These are phyloP conservation scores for Alligator sinensis DNA, from an alignment of 2,113 vertebrate species.

Conservation along the genomic window DNA sequence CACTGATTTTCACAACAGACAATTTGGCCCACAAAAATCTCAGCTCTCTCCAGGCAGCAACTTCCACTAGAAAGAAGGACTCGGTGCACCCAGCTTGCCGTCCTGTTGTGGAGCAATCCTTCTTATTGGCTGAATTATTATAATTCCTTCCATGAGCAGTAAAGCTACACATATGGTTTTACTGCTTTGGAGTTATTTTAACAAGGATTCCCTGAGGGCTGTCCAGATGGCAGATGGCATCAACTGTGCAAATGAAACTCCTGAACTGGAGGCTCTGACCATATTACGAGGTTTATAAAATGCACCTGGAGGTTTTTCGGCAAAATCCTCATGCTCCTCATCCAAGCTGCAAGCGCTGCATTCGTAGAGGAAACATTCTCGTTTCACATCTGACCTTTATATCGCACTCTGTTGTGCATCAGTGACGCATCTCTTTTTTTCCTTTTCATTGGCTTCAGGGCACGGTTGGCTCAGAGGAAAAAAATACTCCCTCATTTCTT, in stretches of 20 bases:
- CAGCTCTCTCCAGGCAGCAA: background rate
- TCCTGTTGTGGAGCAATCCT: background rate
- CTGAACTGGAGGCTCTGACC: slow-evolving; percentile 24
- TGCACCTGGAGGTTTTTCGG: slow-evolving; percentile 37
- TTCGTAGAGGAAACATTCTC: slow-evolving; percentile 1
- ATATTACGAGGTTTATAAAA: slow-evolving; percentile 36
- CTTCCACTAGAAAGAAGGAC: background rate
- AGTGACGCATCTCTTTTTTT: background rate
- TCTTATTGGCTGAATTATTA: background rate
- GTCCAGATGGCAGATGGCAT: slow-evolving; percentile 54
- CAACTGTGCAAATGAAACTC: background rate
- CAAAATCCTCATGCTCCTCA: background rate
- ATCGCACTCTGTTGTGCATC: background rate
- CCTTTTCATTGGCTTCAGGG: slow-evolving; percentile 11
- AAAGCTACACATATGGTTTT: slow-evolving; percentile 1
- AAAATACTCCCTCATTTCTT: background rate
- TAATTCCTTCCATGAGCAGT: slow-evolving; percentile 42
- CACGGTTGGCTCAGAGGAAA: background rate
- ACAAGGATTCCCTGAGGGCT: slow-evolving; percentile 53
- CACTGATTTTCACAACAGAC: background rate
- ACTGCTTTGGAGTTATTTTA: slow-evolving; percentile 25
- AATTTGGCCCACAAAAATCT: background rate
- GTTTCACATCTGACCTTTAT: background rate
- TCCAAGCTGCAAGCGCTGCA: background rate
- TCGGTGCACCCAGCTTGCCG: fast-evolving